These are phyloP conservation scores for Dolichomitus sp. DNA, from an alignment of 2,888 invertebrate genomes.

Conservation along the genomic window DNA sequence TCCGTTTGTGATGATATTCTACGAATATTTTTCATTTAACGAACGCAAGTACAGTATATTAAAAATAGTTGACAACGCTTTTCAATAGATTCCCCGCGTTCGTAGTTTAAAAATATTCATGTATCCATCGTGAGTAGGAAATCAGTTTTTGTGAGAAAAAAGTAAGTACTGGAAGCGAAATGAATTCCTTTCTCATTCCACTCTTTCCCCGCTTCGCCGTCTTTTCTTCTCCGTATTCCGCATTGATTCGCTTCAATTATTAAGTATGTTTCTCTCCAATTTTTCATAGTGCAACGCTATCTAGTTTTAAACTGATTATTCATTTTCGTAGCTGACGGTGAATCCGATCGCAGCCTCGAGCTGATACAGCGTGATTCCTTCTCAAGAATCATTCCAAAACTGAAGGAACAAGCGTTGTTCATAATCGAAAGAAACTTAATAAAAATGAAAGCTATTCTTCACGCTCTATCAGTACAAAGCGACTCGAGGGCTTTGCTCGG, in stretches of 20 bases:
- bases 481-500: conserved; percentile 19
- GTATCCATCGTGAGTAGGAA: neutral
- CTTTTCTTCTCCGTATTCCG: conserved; percentile 30
- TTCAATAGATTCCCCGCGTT: neutral
- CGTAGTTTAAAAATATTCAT: neutral
- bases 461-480: conserved; percentile 52
- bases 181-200: conserved; percentile 20
- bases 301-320: conserved; percentile 54
- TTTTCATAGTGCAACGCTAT: conserved; percentile 68
- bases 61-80: neutral
- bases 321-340: conserved; percentile 22
- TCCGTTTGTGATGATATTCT: neutral
- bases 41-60: neutral
- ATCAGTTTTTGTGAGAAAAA: neutral
- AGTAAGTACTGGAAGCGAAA: neutral
- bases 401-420: neutral
- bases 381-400: conserved; percentile 11
- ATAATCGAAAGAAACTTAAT: neutral
- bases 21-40: neutral
- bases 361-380: conserved; percentile 20
- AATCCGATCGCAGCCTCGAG: conserved; percentile 2
- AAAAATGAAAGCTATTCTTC: conserved; percentile 7
- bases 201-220: neutral
- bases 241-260: conserved; percentile 49
- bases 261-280: conserved; percentile 42